Evolutionary conservation across 2,113 vertebrate species (phyloP).

Genomic region (Centropus bengalensis): DNA sequence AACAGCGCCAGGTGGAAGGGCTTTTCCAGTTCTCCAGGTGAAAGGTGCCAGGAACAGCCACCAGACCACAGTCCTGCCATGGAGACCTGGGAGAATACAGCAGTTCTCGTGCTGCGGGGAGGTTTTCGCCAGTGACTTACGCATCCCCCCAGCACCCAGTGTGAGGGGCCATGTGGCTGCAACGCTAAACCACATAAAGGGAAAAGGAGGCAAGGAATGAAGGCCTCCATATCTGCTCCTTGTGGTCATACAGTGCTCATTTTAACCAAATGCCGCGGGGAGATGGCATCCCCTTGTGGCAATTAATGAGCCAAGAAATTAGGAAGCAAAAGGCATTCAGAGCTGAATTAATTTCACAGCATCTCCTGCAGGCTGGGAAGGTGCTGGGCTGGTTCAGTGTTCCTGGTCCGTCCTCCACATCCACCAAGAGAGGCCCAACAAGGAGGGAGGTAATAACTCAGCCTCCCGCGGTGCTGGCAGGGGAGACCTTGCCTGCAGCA

Average conservation of each 20-base stretch:
- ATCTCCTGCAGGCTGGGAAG: not conserved
- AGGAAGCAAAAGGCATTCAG: not conserved
- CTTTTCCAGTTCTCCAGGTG: not conserved
- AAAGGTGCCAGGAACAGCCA: not conserved
- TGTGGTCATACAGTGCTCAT: not conserved
- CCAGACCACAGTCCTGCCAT: fast-evolving
- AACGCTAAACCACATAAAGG: not conserved
- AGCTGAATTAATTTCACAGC: not conserved
- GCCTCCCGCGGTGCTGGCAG: not conserved
- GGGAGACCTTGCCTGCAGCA: not conserved
- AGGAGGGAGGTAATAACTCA: not conserved
- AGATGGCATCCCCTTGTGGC: not conserved
- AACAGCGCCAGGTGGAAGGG: not conserved
- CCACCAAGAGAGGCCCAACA: not conserved
- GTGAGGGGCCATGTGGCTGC: not conserved
- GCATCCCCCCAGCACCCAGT: not conserved
- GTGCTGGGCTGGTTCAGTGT: not conserved
- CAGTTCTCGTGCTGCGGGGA: not conserved
- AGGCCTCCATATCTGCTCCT: fast-evolving
- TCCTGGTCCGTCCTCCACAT: not conserved
- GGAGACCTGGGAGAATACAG: not conserved
- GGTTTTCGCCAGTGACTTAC: not conserved
- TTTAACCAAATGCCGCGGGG: fast-evolving
- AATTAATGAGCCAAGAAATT: not conserved
- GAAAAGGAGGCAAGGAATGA: not conserved